Percentiles rank a stretch among this genome's conserved stretches.
phyloP scores from a whole-genome alignment of 2,113 vertebrate species.

The Etheostoma spectabile region DNA sequence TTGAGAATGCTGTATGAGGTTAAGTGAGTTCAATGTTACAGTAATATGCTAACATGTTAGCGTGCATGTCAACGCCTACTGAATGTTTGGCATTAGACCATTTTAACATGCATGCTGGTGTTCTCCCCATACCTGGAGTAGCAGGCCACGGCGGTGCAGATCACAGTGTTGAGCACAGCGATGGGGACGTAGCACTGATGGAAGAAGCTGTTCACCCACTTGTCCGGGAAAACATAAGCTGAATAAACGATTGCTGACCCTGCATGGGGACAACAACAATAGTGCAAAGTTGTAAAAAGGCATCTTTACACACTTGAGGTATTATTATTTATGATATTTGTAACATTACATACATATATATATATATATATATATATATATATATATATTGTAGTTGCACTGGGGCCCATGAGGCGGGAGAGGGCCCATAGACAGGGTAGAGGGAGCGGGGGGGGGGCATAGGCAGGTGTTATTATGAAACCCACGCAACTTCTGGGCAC shows the following conservation, averaged over 20 bases:
- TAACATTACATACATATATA: too few species aligned
- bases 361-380: too few species aligned
- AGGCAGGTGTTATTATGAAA: too few species aligned
- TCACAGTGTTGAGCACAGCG: slow-evolving; percentile 84
- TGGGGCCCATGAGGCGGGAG: too few species aligned
- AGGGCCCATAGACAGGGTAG: too few species aligned
- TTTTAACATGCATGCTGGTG: background rate
- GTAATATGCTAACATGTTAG: background rate
- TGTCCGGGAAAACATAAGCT: slow-evolving; percentile 87
- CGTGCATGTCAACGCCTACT: background rate
- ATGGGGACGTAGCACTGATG: slow-evolving; percentile 85
- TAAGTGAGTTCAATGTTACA: too few species aligned
- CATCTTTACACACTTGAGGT: too few species aligned
- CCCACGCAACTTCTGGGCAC: too few species aligned
- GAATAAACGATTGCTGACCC: slow-evolving; percentile 93
- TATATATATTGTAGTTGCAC: too few species aligned
- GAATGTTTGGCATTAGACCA: background rate
- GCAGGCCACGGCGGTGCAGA: slow-evolving; percentile 89
- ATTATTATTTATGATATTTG: too few species aligned
- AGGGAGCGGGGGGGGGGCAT: too few species aligned
- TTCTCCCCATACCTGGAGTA: slow-evolving; percentile 89
- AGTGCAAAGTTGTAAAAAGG: background rate
- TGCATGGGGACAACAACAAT: slow-evolving; percentile 57
- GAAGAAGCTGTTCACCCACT: slow-evolving; percentile 87
- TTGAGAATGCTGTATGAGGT: background rate